Evolutionary conservation across 2,797 vertebrate genomes (phyloP), one percentile per base, ranked within the genome.

Genomic region (Chrosomus eos): DNA sequence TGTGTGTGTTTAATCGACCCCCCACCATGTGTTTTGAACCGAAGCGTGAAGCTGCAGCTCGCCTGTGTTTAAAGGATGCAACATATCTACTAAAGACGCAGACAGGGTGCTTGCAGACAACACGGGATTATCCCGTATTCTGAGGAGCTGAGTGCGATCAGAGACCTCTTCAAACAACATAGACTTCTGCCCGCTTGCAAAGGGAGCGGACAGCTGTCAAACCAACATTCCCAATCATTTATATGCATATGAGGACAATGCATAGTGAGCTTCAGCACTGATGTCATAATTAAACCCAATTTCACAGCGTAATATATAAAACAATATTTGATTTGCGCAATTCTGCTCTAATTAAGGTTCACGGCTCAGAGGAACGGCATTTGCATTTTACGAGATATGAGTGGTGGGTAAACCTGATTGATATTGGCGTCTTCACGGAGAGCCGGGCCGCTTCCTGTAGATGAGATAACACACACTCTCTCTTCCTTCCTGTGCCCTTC

Each of bases 221-320:
- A 77, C 51, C 74, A 72, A 72, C 67, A 80, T 58, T 18, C 21
- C 62, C 26, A 81, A 81, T 85, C 13, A 67, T 67, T 75, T 58
- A 53, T 75, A 75, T 58, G 84, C 79, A 85, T 80, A 74, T 75
- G 70, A 81, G 70, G 60, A 81, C 78, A 80, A 73, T 36, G 28
- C 45, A 58, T 40, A 33, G 8, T 5, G 5, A 64, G 78, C 53
- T 75, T 73, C 58, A 73, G 58, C 45, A 62, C 16, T 87, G 55
- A 87, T 87, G 76, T 78, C 83, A 72, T 83, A 60, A 45, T 83
- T 83, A 80, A 86, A 82, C 68, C 26, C 10, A 82, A 85, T 86
- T 76, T 84, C 74, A 84, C 7, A 2, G 53, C 2, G 23, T 81
- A 80, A 87, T 84, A 60, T 64, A 53, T 71, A 81, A 76, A 60